Conservation (phyloP, 1,140 invertebrate species). For the Drosophila kikkawai region DNA sequence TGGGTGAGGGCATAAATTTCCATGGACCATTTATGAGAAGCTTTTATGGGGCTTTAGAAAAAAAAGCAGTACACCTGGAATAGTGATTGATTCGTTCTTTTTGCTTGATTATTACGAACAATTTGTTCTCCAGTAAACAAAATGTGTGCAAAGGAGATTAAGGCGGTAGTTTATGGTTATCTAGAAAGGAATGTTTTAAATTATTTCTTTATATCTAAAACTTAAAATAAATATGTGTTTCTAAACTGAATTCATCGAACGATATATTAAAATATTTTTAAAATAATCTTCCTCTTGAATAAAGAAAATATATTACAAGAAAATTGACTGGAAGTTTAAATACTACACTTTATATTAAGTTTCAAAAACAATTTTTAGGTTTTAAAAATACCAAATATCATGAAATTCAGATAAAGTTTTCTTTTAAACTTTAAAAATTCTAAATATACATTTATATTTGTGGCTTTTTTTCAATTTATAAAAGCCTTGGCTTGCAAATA, state of each 20-base stretch:
- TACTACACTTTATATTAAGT: background rate
- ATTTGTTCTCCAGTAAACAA: background rate
- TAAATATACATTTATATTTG: background rate
- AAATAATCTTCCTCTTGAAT: too few relatives aligned
- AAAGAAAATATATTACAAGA: too few relatives aligned
- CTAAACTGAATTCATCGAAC: too few relatives aligned
- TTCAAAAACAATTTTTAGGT: background rate
- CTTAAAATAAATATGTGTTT: too few relatives aligned
- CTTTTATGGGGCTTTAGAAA: background rate
- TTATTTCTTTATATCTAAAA: background rate
- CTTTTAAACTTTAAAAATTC: background rate
- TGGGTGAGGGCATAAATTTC: slow-evolving; percentile 21
- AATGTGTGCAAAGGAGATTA: too few relatives aligned
- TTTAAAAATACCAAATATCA: background rate
- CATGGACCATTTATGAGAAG: slow-evolving; percentile 11
- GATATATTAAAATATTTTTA: too few relatives aligned
- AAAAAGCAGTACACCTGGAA: background rate
- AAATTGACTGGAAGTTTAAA: too few relatives aligned
- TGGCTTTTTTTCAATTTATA: background rate
- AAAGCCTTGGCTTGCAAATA: slow-evolving; percentile 1
- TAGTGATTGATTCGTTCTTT: background rate
- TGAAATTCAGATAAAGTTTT: too few relatives aligned
- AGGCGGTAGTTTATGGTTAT: background rate
- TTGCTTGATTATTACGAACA: background rate
- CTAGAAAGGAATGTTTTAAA: background rate